Evolutionary conservation across 2,113 vertebrate genomes (phyloP), one percentile per base, ranked within the genome.

Genomic region (Carassius auratus): DNA sequence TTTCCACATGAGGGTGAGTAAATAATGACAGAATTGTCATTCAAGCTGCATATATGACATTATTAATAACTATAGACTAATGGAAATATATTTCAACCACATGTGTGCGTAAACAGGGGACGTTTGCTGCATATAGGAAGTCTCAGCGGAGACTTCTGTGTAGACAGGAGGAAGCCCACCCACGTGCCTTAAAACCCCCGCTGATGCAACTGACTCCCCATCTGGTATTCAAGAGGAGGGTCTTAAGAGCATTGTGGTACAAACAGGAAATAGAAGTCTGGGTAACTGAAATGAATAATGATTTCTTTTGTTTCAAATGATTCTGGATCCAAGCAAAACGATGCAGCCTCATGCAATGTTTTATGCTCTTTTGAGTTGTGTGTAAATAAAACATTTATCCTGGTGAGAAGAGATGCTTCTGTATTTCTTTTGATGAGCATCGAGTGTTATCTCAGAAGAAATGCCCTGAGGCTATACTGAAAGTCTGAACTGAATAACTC

Each of bases 111-210:
- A 52, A 83, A 45, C 33, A 55, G 14, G 71, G 21, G 55, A 19
- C n/a, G 6, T 45, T 48, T 42, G 38, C 1, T 10, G 55, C 68
- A 61, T 45, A 42, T 38, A 84, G 82, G 82, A 84, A 74, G 55
- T 84, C 2, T 33, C 30, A 9, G 69, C 14, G 59, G 8, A 26
- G 30, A 12, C 42, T 42, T 85, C 8, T 30, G 7, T 62, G 15
- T 8, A 85, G 66, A 59, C n/a, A 26, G 36, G 17, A 85, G 76
- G 76, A 80, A 81, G 84, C 33, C 77, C 66, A 38, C 68, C 68
- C 57, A 81, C 84, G 19, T 38, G 5, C 50, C 55, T 59, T 77
- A 4, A 19, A 68, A 26, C 79, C 79, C 61, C 23, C 33, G 38
- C 62, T 50, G 42, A 81, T 50, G 79, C 50, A 42, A 81, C 14